Percentiles rank a stretch among this genome's conserved stretches.
Conservation (phyloP, 1,140 invertebrate species). For the Agrypnia vestita region DNA sequence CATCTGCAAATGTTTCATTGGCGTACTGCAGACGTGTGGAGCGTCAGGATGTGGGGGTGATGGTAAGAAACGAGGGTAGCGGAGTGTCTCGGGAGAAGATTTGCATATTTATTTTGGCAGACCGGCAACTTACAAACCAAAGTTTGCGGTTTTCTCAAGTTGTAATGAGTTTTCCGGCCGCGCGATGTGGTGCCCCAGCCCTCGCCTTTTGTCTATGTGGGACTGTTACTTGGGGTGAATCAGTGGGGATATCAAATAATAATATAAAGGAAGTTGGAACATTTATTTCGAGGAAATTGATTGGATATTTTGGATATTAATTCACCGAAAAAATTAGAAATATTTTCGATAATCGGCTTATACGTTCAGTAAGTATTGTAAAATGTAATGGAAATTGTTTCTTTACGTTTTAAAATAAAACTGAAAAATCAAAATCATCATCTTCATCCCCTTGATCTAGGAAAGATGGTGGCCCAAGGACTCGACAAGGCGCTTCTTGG, state of each 20-base stretch:
- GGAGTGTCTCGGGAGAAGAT: conserved; percentile 44
- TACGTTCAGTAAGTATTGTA: too few relatives aligned
- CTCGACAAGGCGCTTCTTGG: too few relatives aligned
- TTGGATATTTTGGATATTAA: too few relatives aligned
- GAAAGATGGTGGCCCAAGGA: too few relatives aligned
- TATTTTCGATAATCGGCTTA: too few relatives aligned
- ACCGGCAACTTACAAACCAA: conserved; percentile 57
- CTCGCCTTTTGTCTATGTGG: not conserved
- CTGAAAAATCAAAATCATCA: too few relatives aligned
- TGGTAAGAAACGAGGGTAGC: not conserved
- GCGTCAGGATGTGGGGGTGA: not conserved
- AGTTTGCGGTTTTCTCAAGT: conserved; percentile 59
- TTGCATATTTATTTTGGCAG: conserved; percentile 60
- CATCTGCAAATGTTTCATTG: conserved; percentile 17
- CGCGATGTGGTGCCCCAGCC: not conserved
- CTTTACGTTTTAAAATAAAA: too few relatives aligned
- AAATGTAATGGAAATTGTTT: too few relatives aligned
- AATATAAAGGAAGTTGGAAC: not conserved
- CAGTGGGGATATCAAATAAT: not conserved
- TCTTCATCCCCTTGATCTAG: too few relatives aligned
- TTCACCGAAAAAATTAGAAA: too few relatives aligned
- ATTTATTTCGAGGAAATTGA: not conserved
- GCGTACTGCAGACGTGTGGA: conserved; percentile 6
- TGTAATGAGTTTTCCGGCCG: conserved; percentile 58
- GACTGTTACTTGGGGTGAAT: conserved; percentile 3